A percentile compares a stretch with the other conserved stretches of the same genome.
Evolutionary conservation across 2,113 vertebrate species (phyloP).

Genomic region (Saimiri boliviensis): DNA sequence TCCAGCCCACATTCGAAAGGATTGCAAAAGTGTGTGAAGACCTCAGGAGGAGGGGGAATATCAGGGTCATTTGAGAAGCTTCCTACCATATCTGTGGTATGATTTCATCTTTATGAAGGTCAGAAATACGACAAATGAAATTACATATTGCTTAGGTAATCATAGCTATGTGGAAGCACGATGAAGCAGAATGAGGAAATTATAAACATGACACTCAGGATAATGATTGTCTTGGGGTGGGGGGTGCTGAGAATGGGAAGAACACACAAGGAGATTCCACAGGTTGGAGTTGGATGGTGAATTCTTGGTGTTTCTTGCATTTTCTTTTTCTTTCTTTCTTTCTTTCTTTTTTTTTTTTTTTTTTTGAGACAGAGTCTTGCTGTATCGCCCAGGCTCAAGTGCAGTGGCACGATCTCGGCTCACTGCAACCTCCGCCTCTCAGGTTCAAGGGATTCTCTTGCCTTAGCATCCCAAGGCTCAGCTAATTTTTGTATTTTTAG

Average conservation of each 20-base stretch:
- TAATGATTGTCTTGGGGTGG: not conserved
- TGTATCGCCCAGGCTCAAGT: too few relatives aligned
- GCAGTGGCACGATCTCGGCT: too few relatives aligned
- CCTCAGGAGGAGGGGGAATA: too few relatives aligned
- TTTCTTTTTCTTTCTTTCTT: too few relatives aligned
- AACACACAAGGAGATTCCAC: accelerated
- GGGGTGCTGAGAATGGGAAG: not conserved
- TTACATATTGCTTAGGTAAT: not conserved
- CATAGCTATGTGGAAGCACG: not conserved
- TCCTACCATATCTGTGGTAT: not conserved
- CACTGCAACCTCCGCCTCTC: too few relatives aligned
- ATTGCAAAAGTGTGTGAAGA: not conserved
- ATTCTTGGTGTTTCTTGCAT: not conserved
- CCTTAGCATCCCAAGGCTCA: too few relatives aligned
- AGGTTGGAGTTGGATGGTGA: accelerated
- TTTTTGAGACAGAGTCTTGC: too few relatives aligned
- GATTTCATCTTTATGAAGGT: not conserved
- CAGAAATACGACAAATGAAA: not conserved
- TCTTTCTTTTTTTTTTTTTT: too few relatives aligned
- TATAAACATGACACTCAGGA: not conserved
- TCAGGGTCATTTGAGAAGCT: not conserved
- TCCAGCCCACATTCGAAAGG: too few relatives aligned
- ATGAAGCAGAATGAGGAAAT: not conserved
- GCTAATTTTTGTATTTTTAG: too few relatives aligned
- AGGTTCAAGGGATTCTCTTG: too few relatives aligned